Conservation (phyloP, 2,797 vertebrate genomes). For the Chiroxiphia lanceolata region DNA sequence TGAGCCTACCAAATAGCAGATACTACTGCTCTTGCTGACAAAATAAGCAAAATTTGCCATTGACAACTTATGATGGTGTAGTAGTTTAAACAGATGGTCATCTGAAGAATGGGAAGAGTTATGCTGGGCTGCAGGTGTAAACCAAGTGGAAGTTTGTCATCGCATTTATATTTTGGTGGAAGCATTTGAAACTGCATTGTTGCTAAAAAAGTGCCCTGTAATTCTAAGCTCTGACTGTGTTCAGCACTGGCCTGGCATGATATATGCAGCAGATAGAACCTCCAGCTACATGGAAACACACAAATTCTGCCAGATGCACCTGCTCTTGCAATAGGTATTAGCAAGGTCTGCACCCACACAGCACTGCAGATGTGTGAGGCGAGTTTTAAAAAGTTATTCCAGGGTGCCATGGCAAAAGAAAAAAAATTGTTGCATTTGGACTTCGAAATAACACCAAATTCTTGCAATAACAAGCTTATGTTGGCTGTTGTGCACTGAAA, state of each 20-base stretch:
- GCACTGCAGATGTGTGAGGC: neutral
- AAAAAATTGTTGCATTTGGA: neutral
- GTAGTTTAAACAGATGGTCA: no score
- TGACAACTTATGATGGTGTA: neutral
- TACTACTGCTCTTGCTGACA: constrained; percentile 33
- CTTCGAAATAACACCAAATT: constrained; percentile 52
- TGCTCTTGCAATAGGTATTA: neutral
- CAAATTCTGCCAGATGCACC: neutral
- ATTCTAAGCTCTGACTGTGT: neutral
- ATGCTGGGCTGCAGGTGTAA: neutral
- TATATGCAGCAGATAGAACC: neutral
- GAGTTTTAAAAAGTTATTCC: constrained; percentile 16
- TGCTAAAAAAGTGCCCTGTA: neutral
- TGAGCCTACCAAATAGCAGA: neutral
- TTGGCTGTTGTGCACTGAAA: constrained; percentile 5
- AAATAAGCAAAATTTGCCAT: neutral
- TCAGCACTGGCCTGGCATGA: neutral
- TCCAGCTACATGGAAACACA: neutral
- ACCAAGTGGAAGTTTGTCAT: neutral
- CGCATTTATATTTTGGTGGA: neutral
- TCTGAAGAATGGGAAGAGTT: neutral
- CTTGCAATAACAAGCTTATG: constrained; percentile 10
- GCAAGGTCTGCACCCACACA: neutral
- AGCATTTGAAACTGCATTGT: neutral
- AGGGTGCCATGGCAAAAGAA: neutral